A percentile compares a stretch with the other conserved stretches of the same genome.
These are phyloP conservation scores for Bombus polaris DNA, from an alignment of 1,140 invertebrate species.

Conservation along the genomic window DNA sequence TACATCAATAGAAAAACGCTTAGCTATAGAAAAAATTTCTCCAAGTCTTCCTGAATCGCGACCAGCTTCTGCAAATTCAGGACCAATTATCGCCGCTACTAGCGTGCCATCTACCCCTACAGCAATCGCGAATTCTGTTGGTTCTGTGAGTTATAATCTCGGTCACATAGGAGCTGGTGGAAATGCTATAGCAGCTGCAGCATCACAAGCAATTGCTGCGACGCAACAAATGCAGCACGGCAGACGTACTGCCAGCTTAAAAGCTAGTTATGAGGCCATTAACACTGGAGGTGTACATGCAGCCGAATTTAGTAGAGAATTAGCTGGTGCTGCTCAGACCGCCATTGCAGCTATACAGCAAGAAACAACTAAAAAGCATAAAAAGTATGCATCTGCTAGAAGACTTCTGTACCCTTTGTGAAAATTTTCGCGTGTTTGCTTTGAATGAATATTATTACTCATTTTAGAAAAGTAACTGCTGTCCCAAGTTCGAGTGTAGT, in stretches of 20 bases:
- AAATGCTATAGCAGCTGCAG: constrained; percentile 96
- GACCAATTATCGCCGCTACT: constrained; percentile 73
- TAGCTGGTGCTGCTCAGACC: constrained; percentile 90
- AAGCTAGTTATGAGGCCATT: constrained; percentile 96
- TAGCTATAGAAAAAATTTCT: constrained; percentile 78
- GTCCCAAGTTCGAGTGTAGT: constrained; percentile 79
- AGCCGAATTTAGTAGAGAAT: constrained; percentile 85
- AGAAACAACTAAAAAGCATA: constrained; percentile 87
- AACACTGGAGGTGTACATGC: constrained; percentile 85
- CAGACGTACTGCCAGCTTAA: constrained; percentile 95
- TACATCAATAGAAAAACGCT: constrained; percentile 78
- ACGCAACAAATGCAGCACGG: constrained; percentile 99
- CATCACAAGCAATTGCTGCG: constrained; percentile 97
- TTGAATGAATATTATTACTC: background rate
- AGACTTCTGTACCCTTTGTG: background rate
- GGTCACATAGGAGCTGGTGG: constrained; percentile 90
- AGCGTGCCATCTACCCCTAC: constrained; percentile 73
- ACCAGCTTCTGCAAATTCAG: constrained; percentile 79
- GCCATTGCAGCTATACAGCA: constrained; percentile 88
- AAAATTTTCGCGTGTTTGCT: background rate
- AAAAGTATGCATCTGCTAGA: constrained; percentile 82
- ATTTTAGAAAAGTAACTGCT: constrained; percentile 77
- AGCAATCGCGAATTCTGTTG: constrained; percentile 80
- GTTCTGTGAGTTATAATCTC: constrained; percentile 84
- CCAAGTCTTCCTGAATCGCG: constrained; percentile 77